phyloP scores from a whole-genome alignment of 2,113 vertebrate species.

The Nettapus auritus region DNA sequence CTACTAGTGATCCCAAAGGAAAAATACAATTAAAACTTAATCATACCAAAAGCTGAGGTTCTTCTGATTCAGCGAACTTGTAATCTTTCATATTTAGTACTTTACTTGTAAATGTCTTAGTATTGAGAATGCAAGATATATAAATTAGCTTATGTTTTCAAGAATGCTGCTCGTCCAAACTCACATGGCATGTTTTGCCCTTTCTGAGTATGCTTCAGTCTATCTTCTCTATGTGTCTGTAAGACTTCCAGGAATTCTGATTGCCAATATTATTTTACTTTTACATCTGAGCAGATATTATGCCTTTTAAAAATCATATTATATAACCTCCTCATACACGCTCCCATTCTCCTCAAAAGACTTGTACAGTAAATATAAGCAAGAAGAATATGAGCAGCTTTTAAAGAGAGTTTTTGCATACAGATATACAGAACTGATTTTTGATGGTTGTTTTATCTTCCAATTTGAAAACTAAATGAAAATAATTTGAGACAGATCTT shows the following conservation, averaged over 20 bases:
- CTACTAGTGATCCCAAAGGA: slow-evolving; percentile 82
- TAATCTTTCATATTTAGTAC: slow-evolving; percentile 79
- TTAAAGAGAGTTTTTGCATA: neutral
- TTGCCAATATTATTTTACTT: slow-evolving; percentile 18
- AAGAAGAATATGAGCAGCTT: slow-evolving; percentile 11
- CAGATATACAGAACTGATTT: neutral
- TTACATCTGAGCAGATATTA: slow-evolving; percentile 16
- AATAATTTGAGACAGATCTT: neutral
- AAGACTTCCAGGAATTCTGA: slow-evolving; percentile 22
- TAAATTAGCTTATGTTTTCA: slow-evolving; percentile 47
- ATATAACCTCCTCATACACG: neutral
- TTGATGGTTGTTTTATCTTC: neutral
- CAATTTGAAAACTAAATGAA: neutral
- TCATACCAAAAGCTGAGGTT: slow-evolving; percentile 81
- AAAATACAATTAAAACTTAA: slow-evolving; percentile 86
- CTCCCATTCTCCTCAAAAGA: slow-evolving; percentile 6
- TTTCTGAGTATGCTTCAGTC: neutral
- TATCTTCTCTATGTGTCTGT: neutral
- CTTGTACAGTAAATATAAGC: slow-evolving; percentile 36
- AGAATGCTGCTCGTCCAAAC: slow-evolving; percentile 1
- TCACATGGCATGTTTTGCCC: neutral
- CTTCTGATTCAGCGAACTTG: slow-evolving; percentile 81
- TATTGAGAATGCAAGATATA: slow-evolving; percentile 26
- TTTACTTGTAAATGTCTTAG: slow-evolving; percentile 77
- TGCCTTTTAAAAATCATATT: slow-evolving; percentile 19